Conservation (phyloP, 2,113 vertebrate genomes). For the Mirza zaza region DNA sequence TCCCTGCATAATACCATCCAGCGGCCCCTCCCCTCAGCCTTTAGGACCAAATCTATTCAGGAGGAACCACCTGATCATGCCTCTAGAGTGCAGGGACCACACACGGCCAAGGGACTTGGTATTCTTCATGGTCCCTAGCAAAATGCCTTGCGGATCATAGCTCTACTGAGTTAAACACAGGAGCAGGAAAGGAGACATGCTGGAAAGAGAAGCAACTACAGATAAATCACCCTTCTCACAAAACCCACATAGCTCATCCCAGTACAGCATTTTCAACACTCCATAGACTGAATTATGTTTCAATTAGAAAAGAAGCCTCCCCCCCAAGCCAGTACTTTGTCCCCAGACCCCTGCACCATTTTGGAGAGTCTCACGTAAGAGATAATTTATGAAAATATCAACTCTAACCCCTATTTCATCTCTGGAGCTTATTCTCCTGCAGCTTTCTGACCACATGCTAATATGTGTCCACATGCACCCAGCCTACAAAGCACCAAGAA, state of each 20-base stretch:
- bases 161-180: background rate
- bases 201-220: background rate
- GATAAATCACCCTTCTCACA: background rate
- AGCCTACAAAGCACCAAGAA: background rate
- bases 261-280: background rate
- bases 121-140: background rate
- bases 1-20: background rate
- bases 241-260: background rate
- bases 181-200: background rate
- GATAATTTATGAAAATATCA: background rate
- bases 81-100: background rate
- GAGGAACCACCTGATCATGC: background rate
- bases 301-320: background rate
- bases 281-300: background rate
- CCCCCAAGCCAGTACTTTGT: background rate
- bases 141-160: background rate
- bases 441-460: constrained; percentile 41
- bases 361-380: background rate
- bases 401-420: background rate
- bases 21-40: background rate
- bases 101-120: background rate
- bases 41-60: background rate
- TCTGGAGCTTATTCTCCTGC: background rate
- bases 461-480: background rate
- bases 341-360: background rate